Conservation (phyloP, 64 coral and sea anemone genomes). For the Platygyra sinensis region DNA sequence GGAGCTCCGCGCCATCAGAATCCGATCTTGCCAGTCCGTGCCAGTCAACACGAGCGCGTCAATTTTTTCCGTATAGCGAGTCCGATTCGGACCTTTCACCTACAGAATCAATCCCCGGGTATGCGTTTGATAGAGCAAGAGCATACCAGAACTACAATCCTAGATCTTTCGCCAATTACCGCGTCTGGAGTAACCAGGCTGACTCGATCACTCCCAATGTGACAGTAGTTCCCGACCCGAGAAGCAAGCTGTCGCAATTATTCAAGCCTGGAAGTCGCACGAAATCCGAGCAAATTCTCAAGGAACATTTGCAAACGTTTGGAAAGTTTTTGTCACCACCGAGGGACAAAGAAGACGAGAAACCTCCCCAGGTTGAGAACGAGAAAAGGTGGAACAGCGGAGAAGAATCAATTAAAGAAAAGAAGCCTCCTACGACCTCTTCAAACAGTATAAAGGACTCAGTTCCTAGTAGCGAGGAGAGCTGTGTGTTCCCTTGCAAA, state of each 20-base stretch:
- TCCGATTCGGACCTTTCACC: conserved; percentile 18
- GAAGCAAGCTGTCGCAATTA: conserved; percentile 34
- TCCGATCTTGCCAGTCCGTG: conserved; percentile 20
- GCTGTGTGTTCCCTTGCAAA: conserved; percentile 65
- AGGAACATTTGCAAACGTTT: conserved; percentile 64
- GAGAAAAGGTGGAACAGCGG: conserved; percentile 33
- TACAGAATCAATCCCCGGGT: conserved; percentile 10
- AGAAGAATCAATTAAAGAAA: conserved; percentile 33
- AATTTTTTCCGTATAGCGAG: conserved; percentile 13
- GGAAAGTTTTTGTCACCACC: conserved; percentile 41
- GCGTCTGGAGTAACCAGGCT: conserved; percentile 51
- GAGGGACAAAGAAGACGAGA: conserved; percentile 32
- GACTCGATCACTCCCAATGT: conserved; percentile 55
- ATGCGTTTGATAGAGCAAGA: conserved; percentile 20
- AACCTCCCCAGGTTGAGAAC: not conserved
- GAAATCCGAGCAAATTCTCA: conserved; percentile 70
- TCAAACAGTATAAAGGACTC: conserved; percentile 64
- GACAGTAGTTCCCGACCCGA: conserved; percentile 54
- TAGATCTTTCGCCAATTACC: conserved; percentile 61
- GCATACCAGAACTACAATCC: conserved; percentile 30
- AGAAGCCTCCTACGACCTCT: not conserved
- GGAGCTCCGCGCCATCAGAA: conserved; percentile 13
- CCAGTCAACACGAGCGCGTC: not conserved
- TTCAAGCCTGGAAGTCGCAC: conserved; percentile 54
- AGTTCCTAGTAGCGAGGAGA: conserved; percentile 49